A percentile compares a stretch with the other conserved stretches of the same genome.
Evolutionary conservation across 2,888 invertebrate genomes (phyloP).

Genomic region (Dynastes maya): DNA sequence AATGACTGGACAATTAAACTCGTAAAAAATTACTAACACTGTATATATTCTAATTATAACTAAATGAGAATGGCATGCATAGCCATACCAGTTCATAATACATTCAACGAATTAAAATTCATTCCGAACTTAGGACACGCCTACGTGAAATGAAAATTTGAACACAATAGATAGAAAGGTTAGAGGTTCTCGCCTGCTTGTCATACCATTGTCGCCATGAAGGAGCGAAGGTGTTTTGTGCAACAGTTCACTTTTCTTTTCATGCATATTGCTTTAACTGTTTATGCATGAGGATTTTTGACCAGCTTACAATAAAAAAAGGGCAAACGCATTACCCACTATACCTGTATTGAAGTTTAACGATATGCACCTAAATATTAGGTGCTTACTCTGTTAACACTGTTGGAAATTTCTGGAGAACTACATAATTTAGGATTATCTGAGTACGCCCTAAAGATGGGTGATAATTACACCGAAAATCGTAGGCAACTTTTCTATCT

Average conservation of each 20-base stretch:
- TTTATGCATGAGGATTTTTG: not conserved
- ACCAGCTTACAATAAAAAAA: slow-evolving; percentile 1
- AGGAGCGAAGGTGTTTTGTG: not conserved
- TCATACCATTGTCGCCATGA: slow-evolving; percentile 8
- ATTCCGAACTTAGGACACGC: slow-evolving; percentile 4
- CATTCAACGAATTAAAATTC: not conserved
- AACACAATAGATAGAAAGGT: slow-evolving; percentile 46
- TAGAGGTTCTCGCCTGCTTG: slow-evolving; percentile 26
- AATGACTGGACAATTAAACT: too few species aligned
- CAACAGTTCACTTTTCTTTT: not conserved
- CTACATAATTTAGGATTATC: too few species aligned
- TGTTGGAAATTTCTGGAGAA: not conserved
- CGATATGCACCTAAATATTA: too few species aligned
- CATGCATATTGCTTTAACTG: not conserved
- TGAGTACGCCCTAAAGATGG: too few species aligned
- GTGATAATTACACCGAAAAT: too few species aligned
- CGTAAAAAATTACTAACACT: too few species aligned
- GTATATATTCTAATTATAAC: too few species aligned
- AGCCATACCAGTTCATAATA: too few species aligned
- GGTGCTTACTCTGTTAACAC: not conserved
- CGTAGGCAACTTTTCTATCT: too few species aligned
- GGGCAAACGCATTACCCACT: not conserved
- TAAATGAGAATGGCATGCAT: too few species aligned
- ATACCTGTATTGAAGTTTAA: not conserved
- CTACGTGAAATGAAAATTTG: slow-evolving; percentile 13